Evolutionary conservation across 1,140 invertebrate species (phyloP), one percentile per base, ranked within the genome.

Genomic region (Campodea augens): DNA sequence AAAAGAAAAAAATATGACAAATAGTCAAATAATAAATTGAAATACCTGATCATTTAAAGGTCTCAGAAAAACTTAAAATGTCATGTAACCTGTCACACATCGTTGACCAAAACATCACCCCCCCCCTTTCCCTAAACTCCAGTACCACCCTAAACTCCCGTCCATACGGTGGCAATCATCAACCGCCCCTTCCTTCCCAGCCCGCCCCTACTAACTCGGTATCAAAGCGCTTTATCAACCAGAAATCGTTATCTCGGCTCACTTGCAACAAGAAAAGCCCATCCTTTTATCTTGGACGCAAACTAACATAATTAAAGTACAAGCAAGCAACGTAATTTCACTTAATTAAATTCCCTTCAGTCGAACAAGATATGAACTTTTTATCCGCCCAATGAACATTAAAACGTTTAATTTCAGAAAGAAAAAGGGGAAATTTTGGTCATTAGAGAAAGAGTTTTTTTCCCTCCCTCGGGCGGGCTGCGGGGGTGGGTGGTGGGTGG

Each of bases 311-410:
- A 65, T 65, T 65, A 65, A 65, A 64, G 57, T 59, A 65, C n/a
- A n/a, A n/a, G n/a, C 63, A 65, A 64, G 63, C 63, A 60, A 56
- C 58, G 63, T 65, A 65, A 65, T 64, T 65, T 65, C 58, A 64
- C 63, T 64, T 65, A 65, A 65, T 65, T 65, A 65, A 65, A 65
- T 65, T 65, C 62, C 60, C 61, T 65, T 62, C 60, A 63, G 60
- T 58, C 51, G 53, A 43, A 47, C n/a, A 54, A 53, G 60, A 60
- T 58, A 59, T 57, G 57, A 62, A 63, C 59, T 63, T 63, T 64
- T 63, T n/a, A n/a, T 63, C 59, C 59, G 44, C 54, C 57, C 60
- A 53, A 58, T 60, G 60, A 59, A 60, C 61, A 63, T 63, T 63
- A 62, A 63, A 63, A 62, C 59, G 59, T 63, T 63, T 63, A 63